Conservation (phyloP, 2,113 vertebrate species). For the Ramphastos sulfuratus region DNA sequence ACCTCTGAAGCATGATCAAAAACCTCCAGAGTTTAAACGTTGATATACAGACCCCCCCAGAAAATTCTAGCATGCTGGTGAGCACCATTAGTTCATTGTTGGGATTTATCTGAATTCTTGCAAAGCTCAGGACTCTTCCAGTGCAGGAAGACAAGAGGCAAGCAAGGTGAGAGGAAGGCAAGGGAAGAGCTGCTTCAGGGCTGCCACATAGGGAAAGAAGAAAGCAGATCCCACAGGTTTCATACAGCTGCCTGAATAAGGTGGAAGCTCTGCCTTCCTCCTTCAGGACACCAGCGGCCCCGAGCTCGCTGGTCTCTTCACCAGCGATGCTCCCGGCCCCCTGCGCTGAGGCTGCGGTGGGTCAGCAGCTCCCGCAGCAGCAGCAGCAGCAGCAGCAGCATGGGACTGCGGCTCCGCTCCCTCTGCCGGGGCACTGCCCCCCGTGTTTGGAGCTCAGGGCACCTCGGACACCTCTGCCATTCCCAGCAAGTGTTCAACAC, state of each 20-base stretch:
- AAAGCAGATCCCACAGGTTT: not conserved
- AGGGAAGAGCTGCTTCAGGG: not conserved
- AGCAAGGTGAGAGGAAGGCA: not conserved
- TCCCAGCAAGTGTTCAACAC: not conserved
- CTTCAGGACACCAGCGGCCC: not conserved
- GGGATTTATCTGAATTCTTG: not conserved
- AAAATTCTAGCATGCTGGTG: not conserved
- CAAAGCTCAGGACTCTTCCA: not conserved
- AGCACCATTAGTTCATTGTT: not conserved
- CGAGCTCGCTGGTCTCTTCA: not conserved
- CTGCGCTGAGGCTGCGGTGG: not conserved
- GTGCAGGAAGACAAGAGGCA: not conserved
- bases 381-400: not conserved
- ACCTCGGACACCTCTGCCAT: not conserved
- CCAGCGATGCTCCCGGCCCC: not conserved
- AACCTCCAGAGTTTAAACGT: not conserved
- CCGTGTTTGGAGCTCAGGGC: not conserved
- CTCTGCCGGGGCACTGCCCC: not conserved
- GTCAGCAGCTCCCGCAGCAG: not conserved
- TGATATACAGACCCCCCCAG: not conserved
- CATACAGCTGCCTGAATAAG: not conserved
- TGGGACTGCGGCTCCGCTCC: accelerated
- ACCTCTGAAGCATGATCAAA: not conserved
- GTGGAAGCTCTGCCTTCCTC: not conserved
- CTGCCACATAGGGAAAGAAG: not conserved